phyloP scores from a whole-genome alignment of 2,113 vertebrate genomes.

The Nesospiza acunhae region DNA sequence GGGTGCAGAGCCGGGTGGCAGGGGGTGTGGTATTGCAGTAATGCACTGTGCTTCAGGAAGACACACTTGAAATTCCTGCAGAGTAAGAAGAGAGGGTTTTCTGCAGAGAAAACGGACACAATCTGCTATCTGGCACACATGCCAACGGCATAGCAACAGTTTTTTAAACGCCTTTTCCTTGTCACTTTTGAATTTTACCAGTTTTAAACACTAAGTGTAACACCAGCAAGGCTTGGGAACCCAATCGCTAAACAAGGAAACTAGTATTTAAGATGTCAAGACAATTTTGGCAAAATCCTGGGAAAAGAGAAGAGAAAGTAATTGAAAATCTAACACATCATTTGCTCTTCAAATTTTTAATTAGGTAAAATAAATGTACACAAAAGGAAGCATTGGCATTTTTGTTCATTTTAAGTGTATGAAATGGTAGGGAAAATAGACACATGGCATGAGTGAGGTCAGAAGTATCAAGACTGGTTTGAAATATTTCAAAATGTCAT shows the following conservation, averaged over 20 bases:
- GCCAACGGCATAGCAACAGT: background rate
- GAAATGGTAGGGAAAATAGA: background rate
- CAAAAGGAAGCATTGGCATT: background rate
- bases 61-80: background rate
- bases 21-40: background rate
- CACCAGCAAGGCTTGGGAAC: background rate
- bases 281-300: background rate
- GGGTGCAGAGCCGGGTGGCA: fast-evolving
- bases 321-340: background rate
- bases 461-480: conserved; percentile 44
- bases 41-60: background rate
- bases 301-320: background rate
- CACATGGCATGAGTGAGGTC: conserved; percentile 19
- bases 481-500: conserved; percentile 41
- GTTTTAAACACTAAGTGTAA: background rate
- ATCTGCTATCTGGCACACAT: background rate
- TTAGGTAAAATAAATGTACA: conserved; percentile 18
- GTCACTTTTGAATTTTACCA: background rate
- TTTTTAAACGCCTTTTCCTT: background rate
- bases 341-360: conserved; percentile 21
- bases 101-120: background rate
- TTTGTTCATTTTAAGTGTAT: background rate
- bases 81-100: background rate
- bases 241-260: background rate
- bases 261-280: background rate